Evolutionary conservation across 2,113 vertebrate genomes (phyloP).

Genomic region (Gallinago jamesoni): DNA sequence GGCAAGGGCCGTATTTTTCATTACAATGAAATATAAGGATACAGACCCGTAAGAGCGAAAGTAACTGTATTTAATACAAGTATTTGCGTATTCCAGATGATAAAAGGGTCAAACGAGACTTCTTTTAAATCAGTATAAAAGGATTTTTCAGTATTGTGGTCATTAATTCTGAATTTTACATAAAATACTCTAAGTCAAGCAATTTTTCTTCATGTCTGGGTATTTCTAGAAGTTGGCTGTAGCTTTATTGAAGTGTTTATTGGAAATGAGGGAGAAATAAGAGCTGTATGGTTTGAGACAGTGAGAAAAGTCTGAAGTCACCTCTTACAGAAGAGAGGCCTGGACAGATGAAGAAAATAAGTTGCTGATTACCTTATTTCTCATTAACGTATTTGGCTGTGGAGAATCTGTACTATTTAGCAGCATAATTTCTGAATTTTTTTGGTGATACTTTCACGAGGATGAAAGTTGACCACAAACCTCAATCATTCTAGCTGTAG

Average conservation of each 20-base stretch:
- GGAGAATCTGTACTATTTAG: background rate
- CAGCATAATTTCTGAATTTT: background rate
- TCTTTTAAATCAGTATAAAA: background rate
- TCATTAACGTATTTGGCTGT: background rate
- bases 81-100: constrained; percentile 30
- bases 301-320: background rate
- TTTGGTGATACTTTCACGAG: background rate
- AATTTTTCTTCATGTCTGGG: background rate
- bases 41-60: constrained; percentile 9
- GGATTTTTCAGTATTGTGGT: background rate
- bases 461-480: background rate
- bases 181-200: background rate
- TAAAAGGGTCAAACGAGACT: constrained; percentile 4
- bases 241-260: background rate
- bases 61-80: constrained; percentile 35
- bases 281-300: background rate
- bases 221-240: background rate
- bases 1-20: background rate
- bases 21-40: constrained; percentile 50
- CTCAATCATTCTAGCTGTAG: accelerated
- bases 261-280: background rate
- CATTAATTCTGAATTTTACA: constrained; percentile 9
- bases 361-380: background rate
- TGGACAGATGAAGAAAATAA: background rate
- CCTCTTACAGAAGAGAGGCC: background rate